phyloP scores from a whole-genome alignment of 2,113 vertebrate species.

The Microcebus ravelobensis region DNA sequence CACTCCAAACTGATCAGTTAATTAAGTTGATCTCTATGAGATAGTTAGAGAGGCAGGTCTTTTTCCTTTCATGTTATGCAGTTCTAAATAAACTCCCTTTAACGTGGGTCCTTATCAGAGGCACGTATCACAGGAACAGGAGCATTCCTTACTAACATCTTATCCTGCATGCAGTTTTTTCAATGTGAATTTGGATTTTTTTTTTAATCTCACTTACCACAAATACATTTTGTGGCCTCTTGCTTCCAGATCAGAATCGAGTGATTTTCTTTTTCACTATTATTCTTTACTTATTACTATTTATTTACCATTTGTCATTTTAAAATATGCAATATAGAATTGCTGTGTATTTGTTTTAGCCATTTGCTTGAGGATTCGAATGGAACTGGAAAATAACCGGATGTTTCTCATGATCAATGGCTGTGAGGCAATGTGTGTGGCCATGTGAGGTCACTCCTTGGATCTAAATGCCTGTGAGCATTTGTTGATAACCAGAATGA shows the following conservation, averaged over 20 bases:
- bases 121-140: not conserved
- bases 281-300: not conserved
- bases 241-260: not conserved
- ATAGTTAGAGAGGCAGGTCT: not conserved
- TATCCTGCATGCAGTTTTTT: not conserved
- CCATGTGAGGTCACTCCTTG: not conserved
- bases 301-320: slow-evolving; percentile 20
- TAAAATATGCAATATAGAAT: not conserved
- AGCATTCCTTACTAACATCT: not conserved
- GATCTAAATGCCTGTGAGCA: not conserved
- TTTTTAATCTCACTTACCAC: not conserved
- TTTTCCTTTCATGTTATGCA: not conserved
- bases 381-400: not conserved
- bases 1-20: slow-evolving; percentile 59
- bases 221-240: not conserved
- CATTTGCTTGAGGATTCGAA: not conserved
- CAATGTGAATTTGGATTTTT: not conserved
- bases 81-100: not conserved
- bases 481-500: not conserved
- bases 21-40: slow-evolving; percentile 41
- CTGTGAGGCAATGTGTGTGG: fast-evolving
- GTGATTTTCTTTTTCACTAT: not conserved
- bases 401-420: not conserved
- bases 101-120: not conserved
- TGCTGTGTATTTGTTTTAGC: not conserved